phyloP scores from a whole-genome alignment of 2,888 invertebrate genomes.

The Campoplex nolae region DNA sequence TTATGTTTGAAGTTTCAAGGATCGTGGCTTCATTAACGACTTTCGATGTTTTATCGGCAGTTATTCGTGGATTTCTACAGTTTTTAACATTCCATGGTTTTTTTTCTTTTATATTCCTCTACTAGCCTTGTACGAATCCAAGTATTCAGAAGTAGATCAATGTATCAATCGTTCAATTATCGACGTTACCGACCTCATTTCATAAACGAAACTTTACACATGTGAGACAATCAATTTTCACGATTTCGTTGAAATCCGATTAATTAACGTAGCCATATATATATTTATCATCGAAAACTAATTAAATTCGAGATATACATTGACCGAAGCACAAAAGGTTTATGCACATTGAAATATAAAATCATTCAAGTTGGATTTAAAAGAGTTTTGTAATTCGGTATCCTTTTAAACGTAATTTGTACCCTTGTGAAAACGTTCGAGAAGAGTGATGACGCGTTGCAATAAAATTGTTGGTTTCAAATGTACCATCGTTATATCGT shows the following conservation, averaged over 20 bases:
- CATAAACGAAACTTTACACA: background rate
- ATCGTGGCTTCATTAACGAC: constrained; percentile 44
- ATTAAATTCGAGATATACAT: too few relatives aligned
- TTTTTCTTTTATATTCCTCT: constrained; percentile 14
- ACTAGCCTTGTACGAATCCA: background rate
- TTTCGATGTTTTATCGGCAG: constrained; percentile 22
- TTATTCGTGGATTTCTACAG: constrained; percentile 20
- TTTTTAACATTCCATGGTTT: background rate
- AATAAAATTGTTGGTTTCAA: background rate
- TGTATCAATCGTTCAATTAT: constrained; percentile 4
- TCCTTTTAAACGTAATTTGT: too few relatives aligned
- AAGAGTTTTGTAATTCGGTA: too few relatives aligned
- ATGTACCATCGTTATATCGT: background rate
- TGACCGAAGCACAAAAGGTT: too few relatives aligned
- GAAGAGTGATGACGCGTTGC: background rate
- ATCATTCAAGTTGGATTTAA: too few relatives aligned
- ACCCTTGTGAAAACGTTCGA: too few relatives aligned
- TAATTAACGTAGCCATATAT: background rate
- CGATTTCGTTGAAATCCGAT: background rate
- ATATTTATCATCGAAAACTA: background rate
- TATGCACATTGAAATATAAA: too few relatives aligned
- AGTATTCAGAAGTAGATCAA: background rate
- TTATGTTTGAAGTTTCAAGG: background rate
- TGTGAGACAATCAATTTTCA: background rate
- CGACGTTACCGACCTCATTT: constrained; percentile 16